A percentile compares a stretch with the other conserved stretches of the same genome.
Conservation (phyloP, 2,113 vertebrate species). For the Haemorhous mexicanus region DNA sequence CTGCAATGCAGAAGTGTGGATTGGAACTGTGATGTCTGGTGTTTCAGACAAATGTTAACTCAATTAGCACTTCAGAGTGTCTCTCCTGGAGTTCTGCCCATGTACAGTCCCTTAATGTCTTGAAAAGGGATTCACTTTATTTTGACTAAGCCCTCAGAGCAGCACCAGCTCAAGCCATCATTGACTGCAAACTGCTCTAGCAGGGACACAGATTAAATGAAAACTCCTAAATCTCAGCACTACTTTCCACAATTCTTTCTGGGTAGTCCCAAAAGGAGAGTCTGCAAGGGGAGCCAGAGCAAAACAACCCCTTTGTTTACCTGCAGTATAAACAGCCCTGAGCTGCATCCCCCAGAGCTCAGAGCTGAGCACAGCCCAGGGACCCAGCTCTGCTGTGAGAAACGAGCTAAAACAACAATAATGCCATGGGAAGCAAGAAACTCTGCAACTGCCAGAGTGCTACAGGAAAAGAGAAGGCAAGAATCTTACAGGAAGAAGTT, state of each 20-base stretch:
- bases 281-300: not conserved
- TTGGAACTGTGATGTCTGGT: not conserved
- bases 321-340: not conserved
- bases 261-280: not conserved
- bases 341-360: not conserved
- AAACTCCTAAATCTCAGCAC: not conserved
- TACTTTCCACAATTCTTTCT: not conserved
- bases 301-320: not conserved
- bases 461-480: not conserved
- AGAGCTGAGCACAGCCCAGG: not conserved
- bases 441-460: not conserved
- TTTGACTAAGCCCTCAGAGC: not conserved
- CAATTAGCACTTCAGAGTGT: not conserved
- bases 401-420: not conserved
- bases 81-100: not conserved
- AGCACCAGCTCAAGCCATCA: not conserved
- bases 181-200: not conserved
- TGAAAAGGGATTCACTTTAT: not conserved
- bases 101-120: fast-evolving
- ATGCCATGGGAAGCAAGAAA: not conserved
- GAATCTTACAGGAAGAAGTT: not conserved
- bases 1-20: not conserved
- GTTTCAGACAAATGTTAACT: not conserved
- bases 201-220: not conserved
- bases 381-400: not conserved